Conservation (phyloP, 2,113 vertebrate genomes). For the Datnioides undecimradiatus region DNA sequence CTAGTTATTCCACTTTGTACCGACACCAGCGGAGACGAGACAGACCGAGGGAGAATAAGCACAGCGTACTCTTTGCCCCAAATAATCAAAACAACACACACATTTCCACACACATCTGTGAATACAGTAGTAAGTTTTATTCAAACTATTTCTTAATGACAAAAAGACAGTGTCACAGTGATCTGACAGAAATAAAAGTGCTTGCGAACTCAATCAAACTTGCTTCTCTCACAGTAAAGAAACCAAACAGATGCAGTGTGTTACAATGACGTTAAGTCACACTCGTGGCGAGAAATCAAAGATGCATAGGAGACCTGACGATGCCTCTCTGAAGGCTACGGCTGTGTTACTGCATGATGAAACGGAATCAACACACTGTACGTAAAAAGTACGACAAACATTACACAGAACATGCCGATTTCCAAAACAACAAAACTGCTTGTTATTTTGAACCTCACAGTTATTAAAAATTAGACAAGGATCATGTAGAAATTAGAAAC, state of each 20-base stretch:
- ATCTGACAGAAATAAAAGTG: slow-evolving; percentile 69
- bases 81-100: slow-evolving; percentile 1
- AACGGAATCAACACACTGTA: slow-evolving; percentile 33
- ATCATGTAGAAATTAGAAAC: slow-evolving; percentile 52
- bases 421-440: slow-evolving; percentile 44
- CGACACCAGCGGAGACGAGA: background rate
- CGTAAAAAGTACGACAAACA: slow-evolving; percentile 35
- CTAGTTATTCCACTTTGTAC: slow-evolving; percentile 30
- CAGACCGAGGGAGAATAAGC: background rate
- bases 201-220: slow-evolving; percentile 42
- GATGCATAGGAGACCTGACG: slow-evolving; percentile 57
- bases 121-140: slow-evolving; percentile 71
- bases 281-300: slow-evolving; percentile 40
- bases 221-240: slow-evolving; percentile 34
- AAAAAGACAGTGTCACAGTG: slow-evolving; percentile 70
- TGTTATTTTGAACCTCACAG: slow-evolving; percentile 41
- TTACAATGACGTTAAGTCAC: slow-evolving; percentile 39
- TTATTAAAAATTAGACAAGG: slow-evolving; percentile 56
- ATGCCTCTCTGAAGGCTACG: slow-evolving; percentile 32
- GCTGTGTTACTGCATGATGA: slow-evolving; percentile 52
- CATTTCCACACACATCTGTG: slow-evolving; percentile 30
- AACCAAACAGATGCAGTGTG: slow-evolving; percentile 32
- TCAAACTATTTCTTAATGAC: slow-evolving; percentile 57
- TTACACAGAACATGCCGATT: slow-evolving; percentile 47
- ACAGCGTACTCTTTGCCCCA: background rate